Percentiles rank a stretch among this genome's conserved stretches.
These are phyloP conservation scores for Microhierax caerulescens DNA, from an alignment of 2,797 vertebrate genomes.

Conservation along the genomic window DNA sequence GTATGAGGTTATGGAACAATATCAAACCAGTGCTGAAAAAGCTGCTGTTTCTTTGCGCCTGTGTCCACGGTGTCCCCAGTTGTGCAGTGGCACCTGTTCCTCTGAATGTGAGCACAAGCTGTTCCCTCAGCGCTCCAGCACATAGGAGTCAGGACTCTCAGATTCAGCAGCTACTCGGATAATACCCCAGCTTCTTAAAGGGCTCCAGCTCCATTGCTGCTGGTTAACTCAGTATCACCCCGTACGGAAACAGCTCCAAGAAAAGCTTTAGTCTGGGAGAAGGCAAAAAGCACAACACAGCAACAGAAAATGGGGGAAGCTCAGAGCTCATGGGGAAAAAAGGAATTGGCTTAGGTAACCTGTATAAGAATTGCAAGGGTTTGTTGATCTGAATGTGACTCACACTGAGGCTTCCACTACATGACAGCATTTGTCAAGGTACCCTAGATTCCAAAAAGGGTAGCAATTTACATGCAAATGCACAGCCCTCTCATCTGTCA, in stretches of 20 bases:
- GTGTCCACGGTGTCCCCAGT: neutral
- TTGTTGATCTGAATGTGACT: neutral
- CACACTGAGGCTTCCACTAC: neutral
- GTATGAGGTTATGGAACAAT: neutral
- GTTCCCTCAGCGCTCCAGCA: neutral
- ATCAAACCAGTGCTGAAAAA: neutral
- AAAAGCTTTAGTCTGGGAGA: neutral
- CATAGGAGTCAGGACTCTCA: neutral
- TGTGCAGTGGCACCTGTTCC: constrained; percentile 39
- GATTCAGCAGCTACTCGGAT: constrained; percentile 27
- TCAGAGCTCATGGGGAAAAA: neutral
- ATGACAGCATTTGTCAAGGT: neutral
- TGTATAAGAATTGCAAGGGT: neutral
- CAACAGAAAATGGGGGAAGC: neutral
- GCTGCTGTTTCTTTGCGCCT: neutral
- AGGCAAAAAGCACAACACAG: neutral
- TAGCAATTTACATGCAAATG: neutral
- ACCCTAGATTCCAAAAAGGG: neutral
- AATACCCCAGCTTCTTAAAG: constrained; percentile 21
- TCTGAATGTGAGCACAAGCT: neutral
- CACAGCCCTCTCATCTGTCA: neutral
- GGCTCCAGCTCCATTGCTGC: neutral
- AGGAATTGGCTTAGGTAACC: neutral
- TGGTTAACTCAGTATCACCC: neutral
- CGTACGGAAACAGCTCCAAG: neutral